Evolutionary conservation across 2,888 invertebrate species (phyloP).

Genomic region (Biston stratarius): DNA sequence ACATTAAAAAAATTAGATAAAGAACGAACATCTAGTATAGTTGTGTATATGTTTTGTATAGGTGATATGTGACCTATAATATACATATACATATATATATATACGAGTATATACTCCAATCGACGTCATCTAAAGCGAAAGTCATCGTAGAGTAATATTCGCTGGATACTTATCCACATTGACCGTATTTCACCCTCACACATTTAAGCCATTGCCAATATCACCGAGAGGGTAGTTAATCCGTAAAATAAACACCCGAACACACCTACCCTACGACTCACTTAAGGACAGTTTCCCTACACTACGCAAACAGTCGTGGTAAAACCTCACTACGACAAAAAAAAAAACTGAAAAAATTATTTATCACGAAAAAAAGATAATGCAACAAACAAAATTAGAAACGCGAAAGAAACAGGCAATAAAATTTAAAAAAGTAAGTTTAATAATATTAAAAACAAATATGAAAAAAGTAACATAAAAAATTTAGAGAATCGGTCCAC

Average conservation of each 20-base stretch:
- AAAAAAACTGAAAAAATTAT: neutral
- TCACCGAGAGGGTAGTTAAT: conserved; percentile 23
- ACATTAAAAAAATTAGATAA: too few relatives aligned
- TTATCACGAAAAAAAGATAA: neutral
- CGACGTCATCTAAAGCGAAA: neutral
- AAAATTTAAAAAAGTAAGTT: too few relatives aligned
- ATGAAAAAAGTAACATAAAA: too few relatives aligned
- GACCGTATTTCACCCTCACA: conserved; percentile 9
- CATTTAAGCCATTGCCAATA: conserved; percentile 11
- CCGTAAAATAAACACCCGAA: conserved; percentile 24
- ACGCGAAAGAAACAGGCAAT: too few relatives aligned
- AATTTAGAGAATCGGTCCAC: too few relatives aligned
- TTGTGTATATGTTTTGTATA: too few relatives aligned
- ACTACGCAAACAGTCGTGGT: conserved; percentile 22
- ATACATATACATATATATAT: too few relatives aligned
- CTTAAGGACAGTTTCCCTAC: conserved; percentile 27
- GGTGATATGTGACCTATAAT: too few relatives aligned
- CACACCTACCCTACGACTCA: conserved; percentile 22
- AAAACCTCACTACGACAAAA: neutral
- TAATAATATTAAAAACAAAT: too few relatives aligned
- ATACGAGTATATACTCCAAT: neutral
- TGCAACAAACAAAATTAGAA: too few relatives aligned
- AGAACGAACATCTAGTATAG: neutral
- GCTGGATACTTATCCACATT: neutral
- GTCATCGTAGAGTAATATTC: neutral